These are phyloP conservation scores for Vollenhovia emeryi DNA, from an alignment of 1,140 invertebrate species.

Conservation along the genomic window DNA sequence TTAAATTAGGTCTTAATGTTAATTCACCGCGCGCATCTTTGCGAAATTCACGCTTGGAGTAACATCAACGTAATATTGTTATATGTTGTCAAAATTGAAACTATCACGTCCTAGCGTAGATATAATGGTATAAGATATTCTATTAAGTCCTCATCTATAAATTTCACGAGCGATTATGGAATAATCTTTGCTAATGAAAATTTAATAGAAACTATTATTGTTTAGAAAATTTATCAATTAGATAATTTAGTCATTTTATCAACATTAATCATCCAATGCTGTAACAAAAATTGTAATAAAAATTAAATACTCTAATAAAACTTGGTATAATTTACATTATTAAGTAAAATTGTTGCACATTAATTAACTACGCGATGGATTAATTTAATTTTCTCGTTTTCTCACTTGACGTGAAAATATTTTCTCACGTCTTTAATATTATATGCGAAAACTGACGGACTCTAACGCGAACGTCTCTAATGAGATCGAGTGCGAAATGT, in stretches of 20 bases:
- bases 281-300: not conserved
- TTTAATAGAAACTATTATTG: not conserved
- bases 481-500: not conserved
- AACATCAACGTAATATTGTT: conserved; percentile 24
- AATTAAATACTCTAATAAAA: not conserved
- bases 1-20: conserved; percentile 51
- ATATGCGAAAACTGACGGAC: not conserved
- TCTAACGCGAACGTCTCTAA: not conserved
- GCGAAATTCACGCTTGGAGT: conserved; percentile 39
- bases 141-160: not conserved
- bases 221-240: not conserved
- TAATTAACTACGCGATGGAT: not conserved
- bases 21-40: conserved; percentile 43
- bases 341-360: not conserved
- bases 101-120: not conserved
- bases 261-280: not conserved
- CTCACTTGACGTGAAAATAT: not conserved
- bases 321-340: not conserved
- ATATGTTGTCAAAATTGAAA: conserved; percentile 24
- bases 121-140: conserved; percentile 1
- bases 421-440: not conserved
- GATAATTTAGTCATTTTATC: not conserved
- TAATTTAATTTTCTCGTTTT: not conserved
- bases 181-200: not conserved
- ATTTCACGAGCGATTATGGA: not conserved